These are phyloP conservation scores for Molothrus ater DNA, from an alignment of 2,797 vertebrate genomes.

Conservation along the genomic window DNA sequence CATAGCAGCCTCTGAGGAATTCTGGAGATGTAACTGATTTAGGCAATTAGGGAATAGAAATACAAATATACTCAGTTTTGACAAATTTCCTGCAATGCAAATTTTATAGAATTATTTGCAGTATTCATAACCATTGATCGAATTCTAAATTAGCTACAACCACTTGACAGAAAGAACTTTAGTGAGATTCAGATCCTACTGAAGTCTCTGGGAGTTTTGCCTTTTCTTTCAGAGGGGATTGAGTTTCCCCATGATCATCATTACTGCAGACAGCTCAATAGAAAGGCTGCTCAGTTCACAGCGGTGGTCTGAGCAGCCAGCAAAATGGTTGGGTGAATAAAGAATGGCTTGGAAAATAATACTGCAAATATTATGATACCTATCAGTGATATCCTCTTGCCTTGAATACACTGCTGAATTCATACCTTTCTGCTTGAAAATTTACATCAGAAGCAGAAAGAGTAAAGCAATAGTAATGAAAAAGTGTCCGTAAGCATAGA, in stretches of 20 bases:
- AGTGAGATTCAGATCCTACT: background rate
- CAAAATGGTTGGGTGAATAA: conserved; percentile 49
- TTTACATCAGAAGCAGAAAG: background rate
- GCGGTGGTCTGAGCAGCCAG: conserved; percentile 30
- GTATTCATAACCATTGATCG: background rate
- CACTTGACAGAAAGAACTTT: background rate
- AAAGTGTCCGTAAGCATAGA: background rate
- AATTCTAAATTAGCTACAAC: background rate
- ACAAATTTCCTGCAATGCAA: conserved; percentile 8
- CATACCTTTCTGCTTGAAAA: background rate
- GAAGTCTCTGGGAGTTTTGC: conserved; percentile 13
- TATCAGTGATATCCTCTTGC: background rate
- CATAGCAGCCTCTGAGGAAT: background rate
- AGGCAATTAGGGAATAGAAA: background rate
- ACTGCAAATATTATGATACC: conserved; percentile 39
- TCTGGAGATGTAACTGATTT: background rate
- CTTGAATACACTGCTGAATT: background rate
- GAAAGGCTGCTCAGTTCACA: conserved; percentile 39
- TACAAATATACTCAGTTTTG: background rate
- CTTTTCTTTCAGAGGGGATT: conserved; percentile 2
- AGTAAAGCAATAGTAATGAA: background rate
- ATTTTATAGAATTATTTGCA: background rate
- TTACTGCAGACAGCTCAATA: conserved; percentile 54
- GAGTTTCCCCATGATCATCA: conserved; percentile 33
- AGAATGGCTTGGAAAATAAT: conserved; percentile 43